These are phyloP conservation scores for Drosophila parabipectinata DNA, from an alignment of 1,140 invertebrate genomes.

Conservation along the genomic window DNA sequence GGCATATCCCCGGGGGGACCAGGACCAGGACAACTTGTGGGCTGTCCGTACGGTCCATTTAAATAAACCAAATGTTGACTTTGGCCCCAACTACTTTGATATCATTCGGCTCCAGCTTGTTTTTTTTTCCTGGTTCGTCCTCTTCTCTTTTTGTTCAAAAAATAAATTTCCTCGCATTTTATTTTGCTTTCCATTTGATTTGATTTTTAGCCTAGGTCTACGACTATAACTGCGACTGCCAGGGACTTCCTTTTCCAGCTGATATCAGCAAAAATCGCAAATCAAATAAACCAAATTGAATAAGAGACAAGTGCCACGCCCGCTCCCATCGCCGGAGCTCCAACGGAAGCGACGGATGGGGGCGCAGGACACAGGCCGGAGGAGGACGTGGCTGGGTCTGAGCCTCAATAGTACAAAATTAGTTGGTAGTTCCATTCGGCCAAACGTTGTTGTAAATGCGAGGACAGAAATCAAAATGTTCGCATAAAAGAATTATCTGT, in stretches of 20 bases:
- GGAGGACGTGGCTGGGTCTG: constrained; percentile 44
- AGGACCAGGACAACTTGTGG: constrained; percentile 41
- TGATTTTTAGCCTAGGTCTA: constrained; percentile 65
- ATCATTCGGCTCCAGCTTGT: constrained; percentile 7
- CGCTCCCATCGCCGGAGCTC: neutral
- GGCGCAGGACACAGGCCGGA: neutral
- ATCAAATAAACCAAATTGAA: constrained; percentile 81
- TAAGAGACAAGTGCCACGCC: constrained; percentile 74
- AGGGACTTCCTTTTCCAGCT: constrained; percentile 41
- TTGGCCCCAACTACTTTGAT: constrained; percentile 47
- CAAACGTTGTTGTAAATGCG: constrained; percentile 54
- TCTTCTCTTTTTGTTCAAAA: constrained; percentile 31
- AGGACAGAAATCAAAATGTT: constrained; percentile 76
- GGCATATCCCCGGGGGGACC: neutral
- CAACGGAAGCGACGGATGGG: neutral
- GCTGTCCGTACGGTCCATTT: constrained; percentile 64
- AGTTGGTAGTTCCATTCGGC: constrained; percentile 58
- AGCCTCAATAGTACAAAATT: constrained; percentile 54
- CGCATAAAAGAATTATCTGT: constrained; percentile 81
- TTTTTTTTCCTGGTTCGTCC: constrained; percentile 20
- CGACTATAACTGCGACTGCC: constrained; percentile 13
- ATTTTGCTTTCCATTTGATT: constrained; percentile 65
- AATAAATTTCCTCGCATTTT: constrained; percentile 67
- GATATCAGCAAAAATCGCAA: constrained; percentile 79
- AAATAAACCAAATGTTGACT: constrained; percentile 73